Evolutionary conservation across 1,140 invertebrate species (phyloP).

Genomic region (Lysiphlebus fabarum): DNA sequence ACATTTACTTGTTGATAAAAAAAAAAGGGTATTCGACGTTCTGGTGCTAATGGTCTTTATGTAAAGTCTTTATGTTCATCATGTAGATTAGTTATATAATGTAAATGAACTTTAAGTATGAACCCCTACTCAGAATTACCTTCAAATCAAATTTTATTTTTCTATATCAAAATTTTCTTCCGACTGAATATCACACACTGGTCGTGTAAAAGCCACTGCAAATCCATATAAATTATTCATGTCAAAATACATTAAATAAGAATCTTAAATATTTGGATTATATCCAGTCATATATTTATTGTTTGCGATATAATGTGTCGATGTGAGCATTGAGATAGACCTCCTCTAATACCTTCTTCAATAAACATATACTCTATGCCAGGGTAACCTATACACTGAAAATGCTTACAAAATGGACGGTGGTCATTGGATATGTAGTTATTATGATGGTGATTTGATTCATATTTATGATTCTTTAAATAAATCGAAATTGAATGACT

Average conservation of each 20-base stretch:
- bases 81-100: not conserved
- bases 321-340: not conserved
- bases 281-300: not conserved
- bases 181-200: constrained; percentile 34
- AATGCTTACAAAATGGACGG: too few relatives aligned
- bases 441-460: too few relatives aligned
- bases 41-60: not conserved
- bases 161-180: not conserved
- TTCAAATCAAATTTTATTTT: not conserved
- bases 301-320: not conserved
- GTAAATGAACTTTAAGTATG: not conserved
- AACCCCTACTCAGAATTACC: not conserved
- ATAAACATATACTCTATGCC: too few relatives aligned
- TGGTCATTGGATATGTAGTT: too few relatives aligned
- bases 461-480: too few relatives aligned
- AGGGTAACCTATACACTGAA: too few relatives aligned
- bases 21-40: not conserved
- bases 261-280: constrained; percentile 11
- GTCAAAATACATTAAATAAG: constrained; percentile 38
- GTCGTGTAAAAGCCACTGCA: constrained; percentile 30
- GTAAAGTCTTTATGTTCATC: not conserved
- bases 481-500: too few relatives aligned
- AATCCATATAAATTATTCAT: constrained; percentile 42
- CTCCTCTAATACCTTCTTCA: constrained; percentile 28
- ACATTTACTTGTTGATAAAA: not conserved